Conservation (phyloP, 2,113 vertebrate species). For the Channa argus region DNA sequence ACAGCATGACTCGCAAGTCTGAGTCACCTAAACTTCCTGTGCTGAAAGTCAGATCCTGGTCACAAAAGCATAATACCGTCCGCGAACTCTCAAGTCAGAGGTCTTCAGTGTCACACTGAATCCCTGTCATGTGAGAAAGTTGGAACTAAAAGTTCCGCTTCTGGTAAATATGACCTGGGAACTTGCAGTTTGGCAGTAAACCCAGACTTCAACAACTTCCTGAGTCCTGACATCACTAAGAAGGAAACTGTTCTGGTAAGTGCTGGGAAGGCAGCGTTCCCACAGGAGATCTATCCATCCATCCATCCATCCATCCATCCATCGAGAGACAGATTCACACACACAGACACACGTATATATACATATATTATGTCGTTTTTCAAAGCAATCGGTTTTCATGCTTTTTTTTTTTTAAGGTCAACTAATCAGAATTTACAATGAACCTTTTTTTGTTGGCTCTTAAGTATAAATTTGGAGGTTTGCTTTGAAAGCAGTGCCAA, state of each 20-base stretch:
- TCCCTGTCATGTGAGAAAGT: conserved; percentile 32
- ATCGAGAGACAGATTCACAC: no score
- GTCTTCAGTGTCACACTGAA: conserved; percentile 13
- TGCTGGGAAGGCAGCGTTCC: not conserved
- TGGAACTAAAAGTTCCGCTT: not conserved
- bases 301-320: no score
- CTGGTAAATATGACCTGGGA: conserved; percentile 31
- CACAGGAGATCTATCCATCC: not conserved
- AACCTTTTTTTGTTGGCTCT: no score
- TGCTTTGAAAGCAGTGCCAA: no score
- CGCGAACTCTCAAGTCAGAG: conserved; percentile 4
- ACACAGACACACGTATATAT: no score
- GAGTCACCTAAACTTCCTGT: conserved; percentile 61
- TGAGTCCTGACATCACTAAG: conserved; percentile 8
- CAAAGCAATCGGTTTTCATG: no score
- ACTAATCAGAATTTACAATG: no score
- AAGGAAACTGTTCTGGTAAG: not conserved
- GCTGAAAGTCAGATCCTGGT: conserved; percentile 14
- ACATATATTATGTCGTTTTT: no score
- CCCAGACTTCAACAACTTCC: conserved; percentile 17
- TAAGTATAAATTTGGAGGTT: no score
- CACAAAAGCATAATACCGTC: conserved; percentile 22
- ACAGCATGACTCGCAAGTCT: conserved; percentile 45
- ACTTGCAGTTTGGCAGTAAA: conserved; percentile 23
- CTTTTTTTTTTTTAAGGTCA: no score